These are phyloP conservation scores for Perizoma affinitatum DNA, from an alignment of 2,888 invertebrate genomes.

Conservation along the genomic window DNA sequence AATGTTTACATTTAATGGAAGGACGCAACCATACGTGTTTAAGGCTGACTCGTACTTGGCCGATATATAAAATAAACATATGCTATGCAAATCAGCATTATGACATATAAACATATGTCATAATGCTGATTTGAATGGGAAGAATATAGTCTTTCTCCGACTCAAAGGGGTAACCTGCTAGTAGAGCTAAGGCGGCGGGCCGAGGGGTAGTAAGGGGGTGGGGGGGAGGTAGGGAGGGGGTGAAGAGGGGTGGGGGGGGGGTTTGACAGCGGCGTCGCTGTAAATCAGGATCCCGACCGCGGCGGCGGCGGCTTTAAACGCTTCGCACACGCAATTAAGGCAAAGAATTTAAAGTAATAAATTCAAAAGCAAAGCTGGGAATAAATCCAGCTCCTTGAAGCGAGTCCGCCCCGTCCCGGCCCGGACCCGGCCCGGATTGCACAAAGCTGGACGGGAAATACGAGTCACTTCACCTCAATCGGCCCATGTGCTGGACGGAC, in stretches of 20 bases:
- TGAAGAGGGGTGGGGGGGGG: too few species aligned
- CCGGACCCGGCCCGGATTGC: not conserved
- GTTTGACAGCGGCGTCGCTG: constrained; percentile 14
- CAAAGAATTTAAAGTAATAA: constrained; percentile 45
- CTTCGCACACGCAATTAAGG: constrained; percentile 41
- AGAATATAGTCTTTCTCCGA: too few species aligned
- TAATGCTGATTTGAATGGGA: too few species aligned
- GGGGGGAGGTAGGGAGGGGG: not conserved
- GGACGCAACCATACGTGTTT: too few species aligned
- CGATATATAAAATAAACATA: too few species aligned
- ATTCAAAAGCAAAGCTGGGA: constrained; percentile 34
- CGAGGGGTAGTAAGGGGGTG: not conserved
- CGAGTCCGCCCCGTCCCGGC: not conserved
- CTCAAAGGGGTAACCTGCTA: not conserved
- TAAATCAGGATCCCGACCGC: constrained; percentile 33
- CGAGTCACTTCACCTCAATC: constrained; percentile 24
- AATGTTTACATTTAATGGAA: too few species aligned
- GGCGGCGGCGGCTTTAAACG: constrained; percentile 37
- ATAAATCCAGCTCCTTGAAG: constrained; percentile 26
- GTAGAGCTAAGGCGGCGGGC: not conserved
- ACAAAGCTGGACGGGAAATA: constrained; percentile 14
- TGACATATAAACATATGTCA: too few species aligned
- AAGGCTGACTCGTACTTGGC: too few species aligned
- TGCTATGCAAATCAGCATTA: too few species aligned
- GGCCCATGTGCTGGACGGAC: constrained; percentile 16